Evolutionary conservation across 2,113 vertebrate genomes (phyloP), one percentile per base, ranked within the genome.

Genomic region (Hyperopisus bebe): DNA sequence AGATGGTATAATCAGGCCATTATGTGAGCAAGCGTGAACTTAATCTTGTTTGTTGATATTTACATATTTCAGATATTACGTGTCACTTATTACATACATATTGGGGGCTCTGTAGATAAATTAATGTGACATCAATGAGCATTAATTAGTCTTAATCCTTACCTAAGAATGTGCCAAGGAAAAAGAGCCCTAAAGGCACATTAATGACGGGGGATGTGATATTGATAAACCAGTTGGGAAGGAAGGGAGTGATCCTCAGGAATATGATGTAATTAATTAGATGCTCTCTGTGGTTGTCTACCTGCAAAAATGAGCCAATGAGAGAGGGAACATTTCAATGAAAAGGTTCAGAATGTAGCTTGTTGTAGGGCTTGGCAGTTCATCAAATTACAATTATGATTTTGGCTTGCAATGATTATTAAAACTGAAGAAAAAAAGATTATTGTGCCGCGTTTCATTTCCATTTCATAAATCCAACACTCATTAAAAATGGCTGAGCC

Each of bases 161-260:
- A 99, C 98, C 98, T 88, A 99, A 93, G 92, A 99, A 99, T 87
- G 98, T 99, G 88, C 98, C 98, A 77, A 99, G 92, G 95, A 99
- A 99, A 95, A 99, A 99, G 88, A 99, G 97, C 91, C 98, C 97
- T 92, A 99, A 89, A 92, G 98, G 98, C 91, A 99, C 98, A 0
- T 99, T 99, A 94, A 99, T 98, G 92, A 99, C 96, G 89, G 98
- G 98, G 88, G 98, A 99, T n/a, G 98, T 99, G 93, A 99, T 99
- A 94, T 99, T 99, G 95, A 99, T 99, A 95, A 99, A 99, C 98
- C 98, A 99, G 93, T 99, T 99, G 24, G 98, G 98, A 91, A 99
- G 97, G 92, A 99, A 99, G 39, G 98, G 98, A 2, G 98, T 99
- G 94, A 99, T 99, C 94, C 98, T 97, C 96, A 99, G 93, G 95